Percentiles rank a stretch among this genome's conserved stretches.
Conservation (phyloP, 2,888 invertebrate genomes). For the Smittia aterrima region DNA sequence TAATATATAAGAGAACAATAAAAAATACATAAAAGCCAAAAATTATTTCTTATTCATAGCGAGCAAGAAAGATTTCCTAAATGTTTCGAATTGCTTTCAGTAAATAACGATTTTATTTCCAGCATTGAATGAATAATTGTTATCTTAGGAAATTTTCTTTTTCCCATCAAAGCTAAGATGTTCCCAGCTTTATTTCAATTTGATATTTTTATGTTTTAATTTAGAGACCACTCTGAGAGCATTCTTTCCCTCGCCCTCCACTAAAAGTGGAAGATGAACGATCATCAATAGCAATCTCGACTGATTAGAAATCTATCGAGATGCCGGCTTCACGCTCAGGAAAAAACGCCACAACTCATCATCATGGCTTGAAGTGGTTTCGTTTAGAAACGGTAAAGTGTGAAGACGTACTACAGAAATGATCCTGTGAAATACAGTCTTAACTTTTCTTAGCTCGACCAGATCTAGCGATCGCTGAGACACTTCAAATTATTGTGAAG, state of each 20-base stretch:
- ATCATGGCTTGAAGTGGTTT: conserved; percentile 59
- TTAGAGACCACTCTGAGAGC: conserved; percentile 39
- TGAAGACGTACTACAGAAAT: conserved; percentile 67
- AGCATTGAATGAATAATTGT: too few relatives aligned
- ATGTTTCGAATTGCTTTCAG: too few relatives aligned
- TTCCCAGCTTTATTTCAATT: too few relatives aligned
- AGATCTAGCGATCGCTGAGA: too few relatives aligned
- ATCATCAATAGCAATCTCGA: conserved; percentile 39
- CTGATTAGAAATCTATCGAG: not conserved
- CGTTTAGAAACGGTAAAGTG: conserved; percentile 56
- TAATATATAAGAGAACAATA: conserved; percentile 19
- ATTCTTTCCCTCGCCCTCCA: conserved; percentile 32
- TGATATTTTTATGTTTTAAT: conserved; percentile 28
- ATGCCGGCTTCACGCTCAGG: conserved; percentile 56
- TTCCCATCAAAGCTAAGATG: too few relatives aligned
- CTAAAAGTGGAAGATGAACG: conserved; percentile 17
- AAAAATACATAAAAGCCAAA: not conserved
- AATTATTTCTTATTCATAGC: too few relatives aligned
- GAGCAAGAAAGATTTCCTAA: too few relatives aligned
- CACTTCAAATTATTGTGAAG: too few relatives aligned
- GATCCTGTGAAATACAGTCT: conserved; percentile 63
- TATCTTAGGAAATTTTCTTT: too few relatives aligned
- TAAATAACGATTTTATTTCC: too few relatives aligned
- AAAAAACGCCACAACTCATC: conserved; percentile 58
- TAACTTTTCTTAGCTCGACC: conserved; percentile 43